Conservation (phyloP, 2,113 vertebrate genomes). For the Charina bottae region DNA sequence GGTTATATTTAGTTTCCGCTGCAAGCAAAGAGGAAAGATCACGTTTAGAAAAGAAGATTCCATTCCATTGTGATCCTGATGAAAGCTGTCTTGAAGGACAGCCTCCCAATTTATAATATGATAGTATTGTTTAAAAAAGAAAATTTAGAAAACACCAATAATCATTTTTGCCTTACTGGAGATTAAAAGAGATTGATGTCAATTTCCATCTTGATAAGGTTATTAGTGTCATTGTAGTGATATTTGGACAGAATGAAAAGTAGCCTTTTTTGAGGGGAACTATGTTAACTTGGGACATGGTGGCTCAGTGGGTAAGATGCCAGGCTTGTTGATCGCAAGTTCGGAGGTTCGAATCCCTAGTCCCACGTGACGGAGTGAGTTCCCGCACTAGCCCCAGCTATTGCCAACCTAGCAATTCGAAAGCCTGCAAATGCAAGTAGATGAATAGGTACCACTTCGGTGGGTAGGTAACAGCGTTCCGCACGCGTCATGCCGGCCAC, state of each 20-base stretch:
- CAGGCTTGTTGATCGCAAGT: no score
- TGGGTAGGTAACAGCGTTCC: no score
- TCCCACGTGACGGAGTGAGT: no score
- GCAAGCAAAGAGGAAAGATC: neutral
- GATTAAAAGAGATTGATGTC: constrained; percentile 43
- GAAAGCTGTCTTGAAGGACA: neutral
- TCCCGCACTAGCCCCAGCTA: no score
- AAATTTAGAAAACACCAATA: constrained; percentile 4
- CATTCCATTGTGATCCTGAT: constrained; percentile 47
- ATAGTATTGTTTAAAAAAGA: neutral
- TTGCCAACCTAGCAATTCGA: no score
- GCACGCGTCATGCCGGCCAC: no score
- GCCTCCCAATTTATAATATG: neutral
- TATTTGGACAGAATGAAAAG: constrained; percentile 24
- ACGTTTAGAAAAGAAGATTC: constrained; percentile 46
- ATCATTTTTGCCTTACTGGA: constrained; percentile 19
- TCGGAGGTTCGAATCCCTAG: no score
- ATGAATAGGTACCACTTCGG: no score
- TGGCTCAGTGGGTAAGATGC: no score
- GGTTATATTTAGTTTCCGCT: constrained; percentile 10
- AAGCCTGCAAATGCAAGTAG: no score
- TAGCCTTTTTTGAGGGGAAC: constrained; percentile 12
- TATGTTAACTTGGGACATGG: no score
- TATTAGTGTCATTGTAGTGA: constrained; percentile 28
- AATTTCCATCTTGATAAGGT: constrained; percentile 31